Percentiles rank a stretch among this genome's conserved stretches.
Conservation (phyloP, 2,797 vertebrate species). For the Sebastiscus tertius region DNA sequence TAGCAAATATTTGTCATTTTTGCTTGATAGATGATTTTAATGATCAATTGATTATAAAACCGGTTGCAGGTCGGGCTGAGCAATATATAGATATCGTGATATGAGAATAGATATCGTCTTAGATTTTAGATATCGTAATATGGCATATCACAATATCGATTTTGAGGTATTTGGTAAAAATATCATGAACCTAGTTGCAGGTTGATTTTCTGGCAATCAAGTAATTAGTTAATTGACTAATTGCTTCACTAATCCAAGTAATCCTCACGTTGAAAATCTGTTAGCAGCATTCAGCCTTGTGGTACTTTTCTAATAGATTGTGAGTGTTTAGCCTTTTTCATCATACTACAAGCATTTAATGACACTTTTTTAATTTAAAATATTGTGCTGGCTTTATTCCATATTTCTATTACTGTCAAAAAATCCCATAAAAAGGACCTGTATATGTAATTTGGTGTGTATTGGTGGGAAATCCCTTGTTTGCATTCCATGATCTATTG, state of each 20-base stretch:
- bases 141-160: too few species aligned
- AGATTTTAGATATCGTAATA: too few species aligned
- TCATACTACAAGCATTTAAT: not conserved
- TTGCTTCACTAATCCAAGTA: not conserved
- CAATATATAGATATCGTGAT: too few species aligned
- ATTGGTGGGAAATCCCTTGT: not conserved
- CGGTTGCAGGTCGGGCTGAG: too few species aligned
- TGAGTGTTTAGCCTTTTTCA: not conserved
- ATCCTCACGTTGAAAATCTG: not conserved
- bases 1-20: not conserved
- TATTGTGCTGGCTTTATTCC: not conserved
- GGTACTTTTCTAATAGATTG: not conserved
- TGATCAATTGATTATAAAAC: not conserved
- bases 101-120: fast-evolving
- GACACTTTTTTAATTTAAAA: not conserved
- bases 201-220: not conserved
- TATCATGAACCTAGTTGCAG: not conserved
- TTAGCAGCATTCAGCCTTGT: not conserved
- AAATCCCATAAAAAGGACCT: not conserved
- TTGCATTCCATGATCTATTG: not conserved
- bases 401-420: not conserved
- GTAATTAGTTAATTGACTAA: not conserved
- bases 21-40: not conserved
- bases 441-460: not conserved
- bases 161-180: too few species aligned